These are phyloP conservation scores for Harpagifer antarcticus DNA, from an alignment of 2,797 vertebrate genomes.

Conservation along the genomic window DNA sequence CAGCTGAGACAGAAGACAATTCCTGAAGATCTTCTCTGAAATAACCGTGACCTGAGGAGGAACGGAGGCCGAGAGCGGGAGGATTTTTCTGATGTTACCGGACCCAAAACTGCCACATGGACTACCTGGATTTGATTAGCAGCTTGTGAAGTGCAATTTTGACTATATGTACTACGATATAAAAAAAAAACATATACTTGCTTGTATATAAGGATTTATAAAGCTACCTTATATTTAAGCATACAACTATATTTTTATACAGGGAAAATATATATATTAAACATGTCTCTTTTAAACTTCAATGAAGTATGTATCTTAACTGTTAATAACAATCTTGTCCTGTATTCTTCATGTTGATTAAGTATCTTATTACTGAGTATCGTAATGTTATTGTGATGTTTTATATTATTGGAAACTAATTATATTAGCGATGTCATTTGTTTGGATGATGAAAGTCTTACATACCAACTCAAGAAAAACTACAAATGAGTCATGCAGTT, in stretches of 20 bases:
- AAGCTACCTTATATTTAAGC: slow-evolving; percentile 54
- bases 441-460: slow-evolving; percentile 5
- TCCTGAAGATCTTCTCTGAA: slow-evolving; percentile 40
- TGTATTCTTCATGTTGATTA: slow-evolving; percentile 24
- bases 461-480: neutral
- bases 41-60: slow-evolving; percentile 19
- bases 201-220: slow-evolving; percentile 61
- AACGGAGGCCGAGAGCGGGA: neutral
- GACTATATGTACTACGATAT: slow-evolving; percentile 32
- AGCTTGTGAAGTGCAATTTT: slow-evolving; percentile 48
- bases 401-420: slow-evolving; percentile 6
- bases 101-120: slow-evolving; percentile 25
- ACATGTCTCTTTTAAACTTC: slow-evolving; percentile 50
- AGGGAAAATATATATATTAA: slow-evolving; percentile 40
- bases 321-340: slow-evolving; percentile 20
- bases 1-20: slow-evolving; percentile 28
- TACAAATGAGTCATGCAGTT: neutral
- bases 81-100: slow-evolving; percentile 7
- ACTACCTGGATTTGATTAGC: slow-evolving; percentile 38
- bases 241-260: slow-evolving; percentile 65
- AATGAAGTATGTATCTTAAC: slow-evolving; percentile 56
- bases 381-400: slow-evolving; percentile 18
- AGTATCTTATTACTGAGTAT: slow-evolving; percentile 12
- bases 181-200: slow-evolving; percentile 24
- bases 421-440: slow-evolving; percentile 3